These are phyloP conservation scores for Agrochola macilenta DNA, from an alignment of 2,888 invertebrate genomes.

Conservation along the genomic window DNA sequence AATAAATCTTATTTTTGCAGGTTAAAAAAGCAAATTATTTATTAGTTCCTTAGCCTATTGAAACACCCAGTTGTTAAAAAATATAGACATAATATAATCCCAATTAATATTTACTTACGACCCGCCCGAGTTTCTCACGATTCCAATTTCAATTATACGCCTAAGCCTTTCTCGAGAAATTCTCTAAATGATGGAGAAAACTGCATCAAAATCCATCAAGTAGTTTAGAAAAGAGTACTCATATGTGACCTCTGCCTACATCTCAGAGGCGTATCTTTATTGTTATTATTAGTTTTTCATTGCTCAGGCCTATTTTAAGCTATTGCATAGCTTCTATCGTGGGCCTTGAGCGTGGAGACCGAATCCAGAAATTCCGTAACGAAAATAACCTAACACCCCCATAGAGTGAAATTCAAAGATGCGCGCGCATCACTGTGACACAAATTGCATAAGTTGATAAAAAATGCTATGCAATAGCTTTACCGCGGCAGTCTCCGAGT, in stretches of 20 bases:
- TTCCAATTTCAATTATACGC: background rate
- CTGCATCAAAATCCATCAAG: background rate
- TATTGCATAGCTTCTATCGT: too few species aligned
- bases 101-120: conserved; percentile 26
- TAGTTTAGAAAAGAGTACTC: background rate
- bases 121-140: background rate
- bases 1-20: background rate
- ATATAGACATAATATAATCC: background rate
- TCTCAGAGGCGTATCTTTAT: background rate
- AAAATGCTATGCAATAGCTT: too few species aligned
- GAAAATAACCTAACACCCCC: too few species aligned
- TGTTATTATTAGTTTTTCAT: background rate
- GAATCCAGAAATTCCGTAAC: too few species aligned
- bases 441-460: too few species aligned
- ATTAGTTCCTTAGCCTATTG: conserved; percentile 1
- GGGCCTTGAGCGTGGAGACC: too few species aligned
- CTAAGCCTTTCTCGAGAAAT: background rate
- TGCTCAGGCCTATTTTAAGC: background rate
- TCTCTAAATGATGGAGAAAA: background rate
- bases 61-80: conserved; percentile 13
- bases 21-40: conserved; percentile 25
- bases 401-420: too few species aligned
- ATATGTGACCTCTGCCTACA: background rate
- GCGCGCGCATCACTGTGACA: too few species aligned
- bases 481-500: too few species aligned